Evolutionary conservation across 2,888 invertebrate species (phyloP).

Genomic region (Drosophila acutilabella): DNA sequence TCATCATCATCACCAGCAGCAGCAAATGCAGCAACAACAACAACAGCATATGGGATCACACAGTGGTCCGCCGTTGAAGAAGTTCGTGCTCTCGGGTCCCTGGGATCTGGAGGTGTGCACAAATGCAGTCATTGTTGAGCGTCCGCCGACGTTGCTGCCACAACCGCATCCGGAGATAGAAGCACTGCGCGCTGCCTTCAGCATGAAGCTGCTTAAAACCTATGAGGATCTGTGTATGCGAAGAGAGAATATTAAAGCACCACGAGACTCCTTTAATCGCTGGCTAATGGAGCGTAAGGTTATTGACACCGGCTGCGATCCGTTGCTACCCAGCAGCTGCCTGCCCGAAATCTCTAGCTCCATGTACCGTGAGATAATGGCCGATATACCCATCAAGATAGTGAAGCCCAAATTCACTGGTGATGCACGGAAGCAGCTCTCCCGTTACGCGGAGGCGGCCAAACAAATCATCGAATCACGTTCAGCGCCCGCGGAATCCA

Average conservation of each 20-base stretch:
- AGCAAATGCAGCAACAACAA: constrained; percentile 62
- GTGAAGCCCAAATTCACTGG: constrained; percentile 98
- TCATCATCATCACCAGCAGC: constrained; percentile 68
- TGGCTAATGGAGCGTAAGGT: constrained; percentile 99
- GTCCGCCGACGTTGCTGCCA: constrained; percentile 92
- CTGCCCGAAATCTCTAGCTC: constrained; percentile 96
- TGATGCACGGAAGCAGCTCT: constrained; percentile 97
- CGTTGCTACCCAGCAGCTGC: constrained; percentile 95
- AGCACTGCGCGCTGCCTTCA: constrained; percentile 92
- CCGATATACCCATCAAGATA: constrained; percentile 98
- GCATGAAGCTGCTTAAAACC: constrained; percentile 94
- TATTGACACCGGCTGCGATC: constrained; percentile 94
- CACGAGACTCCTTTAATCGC: constrained; percentile 97
- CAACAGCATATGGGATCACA: constrained; percentile 69
- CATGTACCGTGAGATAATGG: constrained; percentile 99
- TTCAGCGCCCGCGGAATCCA: constrained; percentile 95
- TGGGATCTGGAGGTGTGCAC: constrained; percentile 98
- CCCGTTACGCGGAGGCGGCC: constrained; percentile 97
- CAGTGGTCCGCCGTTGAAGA: constrained; percentile 91
- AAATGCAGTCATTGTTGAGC: constrained; percentile 92
- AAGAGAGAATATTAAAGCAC: constrained; percentile 96
- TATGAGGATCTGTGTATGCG: constrained; percentile 98
- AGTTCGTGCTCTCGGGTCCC: constrained; percentile 94
- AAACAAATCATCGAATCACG: constrained; percentile 98
- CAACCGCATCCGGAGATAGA: constrained; percentile 98